Evolutionary conservation across 2,797 vertebrate genomes (phyloP).

Genomic region (Lepus townsendii): DNA sequence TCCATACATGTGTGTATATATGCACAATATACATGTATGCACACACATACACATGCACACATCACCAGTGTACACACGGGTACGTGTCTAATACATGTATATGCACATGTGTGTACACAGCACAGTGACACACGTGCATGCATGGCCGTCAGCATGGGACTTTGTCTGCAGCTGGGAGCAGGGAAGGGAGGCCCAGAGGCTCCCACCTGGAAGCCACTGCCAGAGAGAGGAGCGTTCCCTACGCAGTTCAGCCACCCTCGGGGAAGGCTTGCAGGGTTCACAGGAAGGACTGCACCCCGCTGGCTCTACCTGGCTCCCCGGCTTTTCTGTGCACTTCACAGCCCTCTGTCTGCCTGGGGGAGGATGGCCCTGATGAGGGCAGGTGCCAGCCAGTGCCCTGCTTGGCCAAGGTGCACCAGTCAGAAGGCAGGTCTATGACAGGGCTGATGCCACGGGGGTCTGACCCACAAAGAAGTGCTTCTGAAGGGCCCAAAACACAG

Average conservation of each 20-base stretch:
- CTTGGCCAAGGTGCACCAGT: too few species aligned
- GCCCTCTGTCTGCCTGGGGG: too few species aligned
- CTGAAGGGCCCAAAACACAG: neutral
- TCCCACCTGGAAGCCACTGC: too few species aligned
- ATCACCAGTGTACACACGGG: rapidly evolving
- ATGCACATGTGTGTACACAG: neutral
- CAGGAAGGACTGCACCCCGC: neutral
- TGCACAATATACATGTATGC: neutral
- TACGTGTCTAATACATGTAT: neutral
- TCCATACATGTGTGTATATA: neutral
- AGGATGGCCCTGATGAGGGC: too few species aligned
- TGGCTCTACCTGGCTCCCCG: neutral
- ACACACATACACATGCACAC: neutral
- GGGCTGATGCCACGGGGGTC: neutral
- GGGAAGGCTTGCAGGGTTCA: constrained; percentile 63
- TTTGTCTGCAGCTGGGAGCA: constrained; percentile 4
- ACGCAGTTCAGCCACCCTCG: too few species aligned
- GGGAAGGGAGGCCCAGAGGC: constrained; percentile 59
- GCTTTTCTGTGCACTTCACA: neutral
- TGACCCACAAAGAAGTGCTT: neutral
- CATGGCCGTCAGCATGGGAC: neutral
- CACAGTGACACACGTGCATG: neutral
- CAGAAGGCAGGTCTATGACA: too few species aligned
- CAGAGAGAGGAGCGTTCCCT: too few species aligned
- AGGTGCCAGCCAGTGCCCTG: too few species aligned